Base-by-base conservation (phyloP, 2,113 vertebrate genomes). In the Synodontis membranacea region DNA sequence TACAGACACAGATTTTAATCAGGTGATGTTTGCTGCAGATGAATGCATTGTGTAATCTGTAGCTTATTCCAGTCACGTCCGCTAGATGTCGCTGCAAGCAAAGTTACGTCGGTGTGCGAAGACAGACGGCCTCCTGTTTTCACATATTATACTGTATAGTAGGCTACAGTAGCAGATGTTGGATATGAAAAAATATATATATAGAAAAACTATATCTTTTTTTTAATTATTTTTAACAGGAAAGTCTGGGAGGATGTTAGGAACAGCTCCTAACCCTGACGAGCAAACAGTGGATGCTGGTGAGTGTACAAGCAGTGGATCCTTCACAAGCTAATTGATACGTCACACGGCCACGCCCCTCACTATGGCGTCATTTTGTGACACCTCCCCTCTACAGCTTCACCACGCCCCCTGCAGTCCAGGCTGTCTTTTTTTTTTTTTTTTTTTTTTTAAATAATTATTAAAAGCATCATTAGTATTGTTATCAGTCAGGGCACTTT, bases 251-350 rank as follows among this genome's bases (percentile, higher is more conserved):
- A 64, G 91, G n/a, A n/a, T 31, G 31, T 6, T 66, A 2, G 85
- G 72, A 62, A 3, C 37, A 66, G 82, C 5, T 37, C 34, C 86
- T 19, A 90, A 85, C 39, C 91, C 90, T 48, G 91, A 92, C 81
- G 76, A 85, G 68, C 68, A 83, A 19, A 87, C 82, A 5, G 88
- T 87, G 39, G 25, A 87, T 88, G 79, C 72, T 48, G 91, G 91
- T 92, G 84, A 83, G 66, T 62, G 66, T 44, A 25, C 25, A 80
- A 15, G n/a, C n/a, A n/a, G n/a, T 34, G 6, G 34, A 68, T 68
- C 4, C 15, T 17, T 66, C 1, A 34, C 17, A 66, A 17, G 37
- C 21, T 72, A 23, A 8, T 42, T 42, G 37, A 23, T 23, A 8
- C 14, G 14, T 37, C 64, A 68, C 31, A 68, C 4, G 34, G 34